Percentiles rank a stretch among this genome's conserved stretches.
phyloP scores from a whole-genome alignment of 2,797 vertebrate genomes.

The Sebastes flavidus region DNA sequence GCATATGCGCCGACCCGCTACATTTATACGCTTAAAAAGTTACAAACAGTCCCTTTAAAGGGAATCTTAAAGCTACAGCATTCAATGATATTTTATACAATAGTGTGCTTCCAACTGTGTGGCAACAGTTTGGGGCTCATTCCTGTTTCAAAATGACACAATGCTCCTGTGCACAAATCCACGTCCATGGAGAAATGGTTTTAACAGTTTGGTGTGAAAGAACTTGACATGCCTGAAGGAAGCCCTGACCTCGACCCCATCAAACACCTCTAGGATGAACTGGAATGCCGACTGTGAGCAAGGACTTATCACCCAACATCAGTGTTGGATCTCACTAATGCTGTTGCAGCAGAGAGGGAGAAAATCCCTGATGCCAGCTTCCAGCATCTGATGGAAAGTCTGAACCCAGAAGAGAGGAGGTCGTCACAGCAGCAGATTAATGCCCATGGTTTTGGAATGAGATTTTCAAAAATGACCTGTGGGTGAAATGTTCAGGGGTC shows the following conservation, averaged over 20 bases:
- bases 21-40: no score
- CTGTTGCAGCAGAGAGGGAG: no score
- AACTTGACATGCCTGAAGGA: neutral
- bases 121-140: neutral
- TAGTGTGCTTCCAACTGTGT: no score
- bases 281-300: neutral
- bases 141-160: no score
- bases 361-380: neutral
- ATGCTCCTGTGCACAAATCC: neutral
- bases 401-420: neutral
- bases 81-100: neutral
- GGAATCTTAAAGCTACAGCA: neutral
- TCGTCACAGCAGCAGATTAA: neutral
- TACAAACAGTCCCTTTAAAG: no score
- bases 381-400: neutral
- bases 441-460: neutral
- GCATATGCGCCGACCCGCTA: no score
- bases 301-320: no score
- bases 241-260: neutral
- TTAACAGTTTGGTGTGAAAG: neutral
- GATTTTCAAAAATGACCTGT: no score
- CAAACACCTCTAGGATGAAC: neutral
- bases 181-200: neutral
- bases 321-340: no score
- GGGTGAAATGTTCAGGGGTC: neutral